Evolutionary conservation across 2,113 vertebrate genomes (phyloP).

Genomic region (Zosterops hypoxanthus): DNA sequence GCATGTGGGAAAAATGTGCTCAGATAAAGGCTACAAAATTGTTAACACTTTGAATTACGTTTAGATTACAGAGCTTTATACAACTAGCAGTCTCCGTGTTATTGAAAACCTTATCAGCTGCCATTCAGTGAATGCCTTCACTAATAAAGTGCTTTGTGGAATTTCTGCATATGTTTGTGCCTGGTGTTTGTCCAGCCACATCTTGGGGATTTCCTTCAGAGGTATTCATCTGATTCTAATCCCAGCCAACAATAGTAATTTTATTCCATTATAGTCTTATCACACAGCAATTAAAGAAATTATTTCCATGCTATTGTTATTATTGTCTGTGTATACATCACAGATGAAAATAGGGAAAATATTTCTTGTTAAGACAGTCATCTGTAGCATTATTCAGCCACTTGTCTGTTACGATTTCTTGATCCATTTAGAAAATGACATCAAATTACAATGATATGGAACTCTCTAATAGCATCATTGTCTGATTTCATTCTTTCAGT

Average conservation of each 20-base stretch:
- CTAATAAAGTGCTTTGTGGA: conserved; percentile 50
- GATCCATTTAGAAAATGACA: conserved; percentile 18
- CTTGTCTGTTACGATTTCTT: conserved; percentile 12
- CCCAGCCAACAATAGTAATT: conserved; percentile 47
- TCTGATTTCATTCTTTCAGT: background rate
- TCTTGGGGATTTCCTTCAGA: conserved; percentile 42
- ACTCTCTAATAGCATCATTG: background rate
- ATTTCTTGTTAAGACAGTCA: background rate
- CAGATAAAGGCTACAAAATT: conserved; percentile 71
- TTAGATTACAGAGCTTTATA: conserved; percentile 42
- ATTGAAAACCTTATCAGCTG: conserved; percentile 69
- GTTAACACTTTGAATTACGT: conserved; percentile 73
- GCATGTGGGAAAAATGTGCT: conserved; percentile 70
- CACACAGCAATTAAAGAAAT: conserved; percentile 25
- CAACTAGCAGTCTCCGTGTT: conserved; percentile 19
- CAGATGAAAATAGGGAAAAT: background rate
- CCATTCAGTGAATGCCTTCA: conserved; percentile 48
- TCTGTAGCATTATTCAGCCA: background rate
- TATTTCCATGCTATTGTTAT: background rate
- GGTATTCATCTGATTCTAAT: conserved; percentile 56
- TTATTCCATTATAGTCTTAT: conserved; percentile 28
- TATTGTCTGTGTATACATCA: background rate
- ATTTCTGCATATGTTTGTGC: conserved; percentile 63
- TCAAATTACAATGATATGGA: background rate
- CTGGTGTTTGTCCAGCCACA: conserved; percentile 66